Percentiles rank a stretch among this genome's conserved stretches.
These are phyloP conservation scores for Pteropus alecto DNA, from an alignment of 2,113 vertebrate species.

Conservation along the genomic window DNA sequence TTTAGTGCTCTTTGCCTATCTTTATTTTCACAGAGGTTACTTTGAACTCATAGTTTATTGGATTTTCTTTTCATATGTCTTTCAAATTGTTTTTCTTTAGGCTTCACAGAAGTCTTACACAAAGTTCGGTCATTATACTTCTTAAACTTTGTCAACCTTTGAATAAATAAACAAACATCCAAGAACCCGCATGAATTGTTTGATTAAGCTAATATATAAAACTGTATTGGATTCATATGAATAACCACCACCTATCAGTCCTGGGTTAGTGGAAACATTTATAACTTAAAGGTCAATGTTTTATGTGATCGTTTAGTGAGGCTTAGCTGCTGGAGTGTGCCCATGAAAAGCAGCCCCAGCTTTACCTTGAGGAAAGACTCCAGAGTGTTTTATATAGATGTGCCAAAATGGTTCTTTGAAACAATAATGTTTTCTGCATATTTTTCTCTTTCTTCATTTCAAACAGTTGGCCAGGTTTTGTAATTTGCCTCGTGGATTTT, in stretches of 20 bases:
- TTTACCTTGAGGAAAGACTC: background rate
- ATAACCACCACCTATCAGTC: background rate
- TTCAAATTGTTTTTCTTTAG: background rate
- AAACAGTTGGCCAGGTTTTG: constrained; percentile 2
- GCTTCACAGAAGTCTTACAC: background rate
- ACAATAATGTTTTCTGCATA: background rate
- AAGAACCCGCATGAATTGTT: background rate
- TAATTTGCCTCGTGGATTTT: background rate
- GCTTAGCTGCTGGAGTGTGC: background rate
- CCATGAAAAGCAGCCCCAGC: background rate
- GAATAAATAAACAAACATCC: background rate
- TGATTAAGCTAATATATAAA: background rate
- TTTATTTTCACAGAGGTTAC: constrained; percentile 28
- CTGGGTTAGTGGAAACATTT: background rate
- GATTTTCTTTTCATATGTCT: background rate
- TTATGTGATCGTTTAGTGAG: background rate
- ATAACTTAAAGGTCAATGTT: background rate
- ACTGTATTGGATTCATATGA: background rate
- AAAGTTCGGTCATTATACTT: background rate
- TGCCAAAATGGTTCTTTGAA: background rate
- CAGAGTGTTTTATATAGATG: background rate
- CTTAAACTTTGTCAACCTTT: background rate
- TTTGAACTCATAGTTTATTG: constrained; percentile 4
- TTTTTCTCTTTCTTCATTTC: background rate
- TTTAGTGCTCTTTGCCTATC: background rate